Evolutionary conservation across 2,888 invertebrate genomes (phyloP), one percentile per base, ranked within the genome.

Genomic region (Tupiocoris notatus): DNA sequence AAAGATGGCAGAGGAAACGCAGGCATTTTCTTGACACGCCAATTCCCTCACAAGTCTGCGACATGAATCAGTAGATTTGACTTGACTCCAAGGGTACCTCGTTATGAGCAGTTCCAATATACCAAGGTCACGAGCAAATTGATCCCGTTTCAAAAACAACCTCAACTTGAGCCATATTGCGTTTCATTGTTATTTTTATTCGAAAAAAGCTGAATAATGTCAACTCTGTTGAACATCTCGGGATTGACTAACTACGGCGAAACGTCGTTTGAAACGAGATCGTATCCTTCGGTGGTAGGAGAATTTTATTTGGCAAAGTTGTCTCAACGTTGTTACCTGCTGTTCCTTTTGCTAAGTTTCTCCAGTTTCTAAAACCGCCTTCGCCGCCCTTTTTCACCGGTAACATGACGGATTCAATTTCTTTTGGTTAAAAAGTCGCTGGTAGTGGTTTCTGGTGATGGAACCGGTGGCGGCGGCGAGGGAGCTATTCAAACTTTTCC

Each of bases 401-500:
- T 24, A 70, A 70, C 39, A 39, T 39, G 39, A 39, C 25, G 70
- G 70, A 70, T 70, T 70, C 70, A 70, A 70, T 70, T 70, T 70
- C 59, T 22, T 21, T 17, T 59, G 18, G 70, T 70, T 70, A 16
- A 70, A 39, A 39, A 59, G 24, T 70, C 70, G 58, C 70, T 39
- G 39, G 18, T 23, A 24, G n/a, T 21, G 20, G 39, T 39, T 39
- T n/a, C n/a, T n/a, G n/a, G 63, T 16, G 22, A 21, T 21, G 59
- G 70, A n/a, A 25, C 6, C 17, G 66, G 39, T 25, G 18, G 39
- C 12, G n/a, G 64, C 17, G 63, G 12, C 25, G 59, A 21, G 24
- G 70, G 58, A 23, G 24, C 70, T 70, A 23, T 70, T 58, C 70
- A 70, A 70, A 70, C 70, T 70, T 70, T 70, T 39, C 39, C 70